These are phyloP conservation scores for Diachrysia chrysitis DNA, from an alignment of 2,888 invertebrate species.

Conservation along the genomic window DNA sequence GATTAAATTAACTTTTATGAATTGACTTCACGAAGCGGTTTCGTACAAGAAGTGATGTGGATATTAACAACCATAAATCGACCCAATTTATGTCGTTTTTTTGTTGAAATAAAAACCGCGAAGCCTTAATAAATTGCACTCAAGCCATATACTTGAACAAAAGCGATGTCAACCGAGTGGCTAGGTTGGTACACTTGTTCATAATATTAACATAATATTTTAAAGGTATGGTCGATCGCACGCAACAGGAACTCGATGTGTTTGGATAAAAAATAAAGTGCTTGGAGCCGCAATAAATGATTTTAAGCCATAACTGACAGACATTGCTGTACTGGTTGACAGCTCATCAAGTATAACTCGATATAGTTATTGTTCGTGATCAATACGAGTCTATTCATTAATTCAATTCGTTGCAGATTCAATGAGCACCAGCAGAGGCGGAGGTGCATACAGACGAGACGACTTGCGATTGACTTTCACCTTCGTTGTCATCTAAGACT, in stretches of 20 bases:
- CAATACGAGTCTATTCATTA: conserved; percentile 65
- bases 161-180: conserved; percentile 45
- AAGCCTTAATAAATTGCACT: conserved; percentile 66
- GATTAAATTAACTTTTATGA: conserved; percentile 22
- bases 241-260: conserved; percentile 36
- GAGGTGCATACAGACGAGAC: conserved; percentile 70
- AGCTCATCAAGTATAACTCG: conserved; percentile 26
- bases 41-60: conserved; percentile 47
- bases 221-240: conserved; percentile 28
- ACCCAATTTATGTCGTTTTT: conserved; percentile 52
- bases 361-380: conserved; percentile 54
- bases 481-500: conserved; percentile 69
- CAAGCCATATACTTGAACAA: conserved; percentile 57
- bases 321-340: conserved; percentile 22
- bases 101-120: conserved; percentile 64
- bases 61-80: conserved; percentile 56
- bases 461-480: conserved; percentile 71
- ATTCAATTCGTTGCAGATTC: conserved; percentile 65
- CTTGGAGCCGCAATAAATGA: conserved; percentile 25
- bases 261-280: conserved; percentile 29
- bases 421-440: conserved; percentile 60
- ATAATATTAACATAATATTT: conserved; percentile 49
- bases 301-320: conserved; percentile 19
- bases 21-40: conserved; percentile 31
- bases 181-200: conserved; percentile 46